Evolutionary conservation across 2,888 invertebrate species (phyloP), one percentile per base, ranked within the genome.

Genomic region (Zaprionus lineosus): DNA sequence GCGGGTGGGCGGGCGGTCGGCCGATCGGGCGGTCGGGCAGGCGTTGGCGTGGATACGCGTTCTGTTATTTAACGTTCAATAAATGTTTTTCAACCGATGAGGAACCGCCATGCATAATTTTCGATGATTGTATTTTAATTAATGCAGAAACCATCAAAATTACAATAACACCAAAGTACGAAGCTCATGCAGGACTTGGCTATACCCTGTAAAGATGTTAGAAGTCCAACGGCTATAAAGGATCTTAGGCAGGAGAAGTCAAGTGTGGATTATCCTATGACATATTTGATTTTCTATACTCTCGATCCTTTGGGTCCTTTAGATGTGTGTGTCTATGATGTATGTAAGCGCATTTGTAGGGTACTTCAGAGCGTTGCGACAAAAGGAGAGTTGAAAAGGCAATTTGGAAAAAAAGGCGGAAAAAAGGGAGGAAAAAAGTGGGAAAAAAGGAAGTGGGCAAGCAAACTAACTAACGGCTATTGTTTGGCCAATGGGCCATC

Each of bases 391-490:
- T 14, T 1, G 26, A 26, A 33, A 37, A 37, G 51, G 29, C 21
- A 33, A 34, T 52, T 59, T 56, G 56, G 14, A 16, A 53, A 44
- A n/a, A n/a, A n/a, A n/a, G n/a, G n/a, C 3, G 11, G n/a, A 0
- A 19, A 12, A 16, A 3, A 8, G 12, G 5, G 37, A 1, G 2
- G 26, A 37, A n/a, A n/a, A n/a, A n/a, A n/a, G n/a, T n/a, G n/a
- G n/a, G n/a, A n/a, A n/a, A n/a, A 44, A 43, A 16, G 34, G 18
- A 47, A 51, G 37, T 43, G 48, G 41, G 43, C 57, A 28, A 44
- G 59, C 83, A 84, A 82, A 79, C 83, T 84, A 78, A 78, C 78
- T 78, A 78, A 68, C 68, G 64, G 62, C 83, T 62, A 82, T 78
- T 78, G 78, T 78, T 78, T 63, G 72, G 53, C 58, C 71, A 64